These are phyloP conservation scores for Callyntrura sp. DNA, from an alignment of 2,888 invertebrate genomes.

Conservation along the genomic window DNA sequence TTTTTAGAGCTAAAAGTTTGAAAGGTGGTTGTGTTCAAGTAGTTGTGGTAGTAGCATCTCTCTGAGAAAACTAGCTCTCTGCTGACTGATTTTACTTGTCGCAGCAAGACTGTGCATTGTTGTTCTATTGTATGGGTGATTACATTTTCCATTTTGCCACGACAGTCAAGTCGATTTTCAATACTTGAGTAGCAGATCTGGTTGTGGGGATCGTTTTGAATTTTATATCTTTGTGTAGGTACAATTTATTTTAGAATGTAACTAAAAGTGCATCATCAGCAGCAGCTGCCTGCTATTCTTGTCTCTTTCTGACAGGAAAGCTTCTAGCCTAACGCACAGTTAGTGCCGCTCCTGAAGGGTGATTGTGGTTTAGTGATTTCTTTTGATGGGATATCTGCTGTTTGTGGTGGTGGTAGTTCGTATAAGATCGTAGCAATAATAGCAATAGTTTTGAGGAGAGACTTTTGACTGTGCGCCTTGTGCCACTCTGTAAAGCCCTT, in stretches of 20 bases:
- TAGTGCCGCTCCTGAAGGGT: slow-evolving; percentile 44
- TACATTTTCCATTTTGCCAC: slow-evolving; percentile 1
- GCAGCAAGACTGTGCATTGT: neutral
- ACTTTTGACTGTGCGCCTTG: no score
- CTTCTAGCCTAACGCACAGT: neutral
- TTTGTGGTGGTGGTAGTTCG: neutral
- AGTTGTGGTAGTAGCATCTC: neutral
- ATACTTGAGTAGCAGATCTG: neutral
- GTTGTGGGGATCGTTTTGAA: no score
- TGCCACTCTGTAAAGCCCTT: no score
- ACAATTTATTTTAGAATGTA: no score
- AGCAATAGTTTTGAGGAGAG: neutral
- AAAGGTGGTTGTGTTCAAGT: neutral
- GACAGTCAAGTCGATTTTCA: neutral
- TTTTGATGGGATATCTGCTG: slow-evolving; percentile 27
- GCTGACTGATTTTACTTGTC: slow-evolving; percentile 4
- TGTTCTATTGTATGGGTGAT: neutral
- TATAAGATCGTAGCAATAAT: neutral
- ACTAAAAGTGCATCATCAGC: neutral
- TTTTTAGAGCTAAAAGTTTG: neutral
- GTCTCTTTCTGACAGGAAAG: neutral
- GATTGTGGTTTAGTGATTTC: slow-evolving; percentile 63
- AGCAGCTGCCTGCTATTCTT: neutral
- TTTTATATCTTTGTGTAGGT: no score
- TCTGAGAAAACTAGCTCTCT: neutral